Evolutionary conservation across 2,888 invertebrate genomes (phyloP).

Genomic region (Alsophila aescularia): DNA sequence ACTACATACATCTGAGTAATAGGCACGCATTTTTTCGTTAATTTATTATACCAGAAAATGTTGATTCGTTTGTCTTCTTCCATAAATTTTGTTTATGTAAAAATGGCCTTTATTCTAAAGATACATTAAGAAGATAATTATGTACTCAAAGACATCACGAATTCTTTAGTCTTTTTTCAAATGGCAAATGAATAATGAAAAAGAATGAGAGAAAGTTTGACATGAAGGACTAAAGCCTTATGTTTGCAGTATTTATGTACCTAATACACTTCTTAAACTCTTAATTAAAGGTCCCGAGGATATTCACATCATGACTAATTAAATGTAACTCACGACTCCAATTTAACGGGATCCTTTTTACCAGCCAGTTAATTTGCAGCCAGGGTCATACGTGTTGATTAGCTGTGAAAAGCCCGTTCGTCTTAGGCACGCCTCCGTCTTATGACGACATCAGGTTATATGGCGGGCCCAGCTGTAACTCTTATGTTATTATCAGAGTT

Average conservation of each 20-base stretch:
- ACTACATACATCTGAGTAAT: no score
- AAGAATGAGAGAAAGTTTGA: no score
- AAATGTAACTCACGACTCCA: constrained; percentile 12
- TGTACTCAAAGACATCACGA: no score
- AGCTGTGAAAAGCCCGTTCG: constrained; percentile 26
- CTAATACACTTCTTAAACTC: background rate
- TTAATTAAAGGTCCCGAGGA: constrained; percentile 13
- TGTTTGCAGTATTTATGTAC: background rate
- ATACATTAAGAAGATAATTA: no score
- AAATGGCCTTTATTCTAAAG: no score
- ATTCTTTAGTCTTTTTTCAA: no score
- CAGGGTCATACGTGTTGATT: constrained; percentile 17
- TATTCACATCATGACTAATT: constrained; percentile 5
- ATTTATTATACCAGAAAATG: no score
- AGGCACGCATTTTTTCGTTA: no score
- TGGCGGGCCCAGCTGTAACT: constrained; percentile 26
- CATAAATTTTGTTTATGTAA: no score
- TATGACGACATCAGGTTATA: constrained; percentile 23
- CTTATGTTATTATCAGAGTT: constrained; percentile 18
- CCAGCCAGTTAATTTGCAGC: constrained; percentile 4
- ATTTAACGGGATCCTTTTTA: constrained; percentile 9
- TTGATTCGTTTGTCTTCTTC: no score
- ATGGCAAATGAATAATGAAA: no score
- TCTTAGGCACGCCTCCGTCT: constrained; percentile 18
- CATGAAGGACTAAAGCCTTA: no score